Conservation (phyloP, 1,140 invertebrate genomes). For the Gryon sp. region DNA sequence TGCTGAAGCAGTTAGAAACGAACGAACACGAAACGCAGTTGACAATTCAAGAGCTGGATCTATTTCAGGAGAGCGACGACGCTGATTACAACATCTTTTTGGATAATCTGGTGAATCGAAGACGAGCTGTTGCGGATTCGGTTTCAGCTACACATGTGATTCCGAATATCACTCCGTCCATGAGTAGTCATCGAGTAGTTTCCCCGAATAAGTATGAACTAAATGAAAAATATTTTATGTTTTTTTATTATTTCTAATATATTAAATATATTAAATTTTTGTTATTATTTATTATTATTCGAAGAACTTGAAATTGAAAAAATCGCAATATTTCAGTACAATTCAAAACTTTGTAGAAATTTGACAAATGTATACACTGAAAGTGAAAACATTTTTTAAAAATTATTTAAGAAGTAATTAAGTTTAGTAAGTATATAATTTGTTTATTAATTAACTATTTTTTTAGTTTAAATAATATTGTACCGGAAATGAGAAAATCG, state of each 20-base stretch:
- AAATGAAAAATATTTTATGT: not conserved
- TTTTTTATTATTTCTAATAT: slow-evolving; percentile 1
- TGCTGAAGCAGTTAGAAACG: slow-evolving; percentile 92
- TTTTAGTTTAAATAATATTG: slow-evolving; percentile 46
- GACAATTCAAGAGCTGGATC: slow-evolving; percentile 91
- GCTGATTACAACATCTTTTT: slow-evolving; percentile 93
- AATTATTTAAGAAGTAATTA: too few relatives aligned
- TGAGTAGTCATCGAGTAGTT: slow-evolving; percentile 69
- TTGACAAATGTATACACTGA: too few relatives aligned
- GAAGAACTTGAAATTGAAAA: not conserved
- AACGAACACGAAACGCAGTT: slow-evolving; percentile 91
- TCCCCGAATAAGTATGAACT: slow-evolving; percentile 51
- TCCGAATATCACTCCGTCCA: slow-evolving; percentile 72
- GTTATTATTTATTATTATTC: not conserved
- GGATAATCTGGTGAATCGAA: slow-evolving; percentile 85
- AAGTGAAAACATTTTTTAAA: not conserved
- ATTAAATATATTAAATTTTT: not conserved
- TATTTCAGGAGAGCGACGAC: slow-evolving; percentile 90
- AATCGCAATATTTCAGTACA: too few relatives aligned
- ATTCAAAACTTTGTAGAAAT: too few relatives aligned
- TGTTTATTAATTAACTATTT: slow-evolving; percentile 4
- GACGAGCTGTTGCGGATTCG: slow-evolving; percentile 85
- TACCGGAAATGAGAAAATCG: slow-evolving; percentile 65
- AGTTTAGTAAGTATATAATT: too few relatives aligned
- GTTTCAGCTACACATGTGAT: slow-evolving; percentile 72